These are phyloP conservation scores for Mormyrus proboscirostris DNA, from an alignment of 2,797 vertebrate genomes.

Conservation along the genomic window DNA sequence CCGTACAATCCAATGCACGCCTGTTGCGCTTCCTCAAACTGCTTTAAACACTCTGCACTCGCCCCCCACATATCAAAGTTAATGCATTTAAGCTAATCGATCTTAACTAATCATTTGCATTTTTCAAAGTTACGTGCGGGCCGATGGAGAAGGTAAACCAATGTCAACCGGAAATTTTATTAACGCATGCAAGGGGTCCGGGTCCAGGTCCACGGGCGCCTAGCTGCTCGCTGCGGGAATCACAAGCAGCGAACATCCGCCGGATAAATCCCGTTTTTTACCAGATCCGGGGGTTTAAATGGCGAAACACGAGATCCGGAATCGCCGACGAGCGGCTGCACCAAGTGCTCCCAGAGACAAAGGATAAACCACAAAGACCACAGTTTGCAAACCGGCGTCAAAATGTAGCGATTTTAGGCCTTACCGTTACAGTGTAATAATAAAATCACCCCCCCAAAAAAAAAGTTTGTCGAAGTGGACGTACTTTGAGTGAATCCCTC, in stretches of 20 bases:
- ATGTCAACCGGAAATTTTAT: background rate
- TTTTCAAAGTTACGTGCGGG: background rate
- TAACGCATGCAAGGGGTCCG: background rate
- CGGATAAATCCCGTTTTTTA: background rate
- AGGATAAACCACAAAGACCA: background rate
- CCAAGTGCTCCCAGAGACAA: background rate
- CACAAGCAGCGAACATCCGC: background rate
- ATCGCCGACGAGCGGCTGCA: background rate
- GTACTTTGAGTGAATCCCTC: conserved; percentile 50
- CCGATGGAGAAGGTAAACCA: background rate
- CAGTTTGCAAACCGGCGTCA: background rate
- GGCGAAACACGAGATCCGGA: background rate
- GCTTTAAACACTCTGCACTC: background rate
- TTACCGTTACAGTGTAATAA: background rate
- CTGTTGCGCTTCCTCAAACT: background rate
- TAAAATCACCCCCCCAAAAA: background rate
- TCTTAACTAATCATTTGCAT: background rate
- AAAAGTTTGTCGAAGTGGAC: conserved; percentile 29
- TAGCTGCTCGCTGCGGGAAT: background rate
- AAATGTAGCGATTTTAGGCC: background rate
- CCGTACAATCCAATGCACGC: background rate
- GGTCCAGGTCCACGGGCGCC: background rate
- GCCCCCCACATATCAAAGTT: background rate
- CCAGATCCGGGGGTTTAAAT: background rate
- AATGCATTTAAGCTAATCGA: background rate